phyloP scores from a whole-genome alignment of 2,888 invertebrate genomes.

The Halocaridina rubra region DNA sequence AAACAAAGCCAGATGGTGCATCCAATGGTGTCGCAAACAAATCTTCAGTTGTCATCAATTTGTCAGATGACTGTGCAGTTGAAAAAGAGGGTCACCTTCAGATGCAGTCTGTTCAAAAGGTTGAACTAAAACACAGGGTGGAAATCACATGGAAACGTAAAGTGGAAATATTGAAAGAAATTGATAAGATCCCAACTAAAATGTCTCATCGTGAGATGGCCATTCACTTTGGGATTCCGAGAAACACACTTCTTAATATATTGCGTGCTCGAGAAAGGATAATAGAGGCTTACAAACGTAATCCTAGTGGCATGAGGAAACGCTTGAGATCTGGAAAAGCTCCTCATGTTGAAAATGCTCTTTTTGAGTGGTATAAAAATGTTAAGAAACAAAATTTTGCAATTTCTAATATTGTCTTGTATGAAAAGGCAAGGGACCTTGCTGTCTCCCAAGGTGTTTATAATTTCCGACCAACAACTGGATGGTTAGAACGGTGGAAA shows the following conservation, averaged over 20 bases:
- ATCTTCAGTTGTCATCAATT: slow-evolving; percentile 17
- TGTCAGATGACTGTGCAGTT: slow-evolving; percentile 25
- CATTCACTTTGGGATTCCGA: slow-evolving; percentile 21
- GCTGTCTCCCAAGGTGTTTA: slow-evolving; percentile 22
- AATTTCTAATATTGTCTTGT: slow-evolving; percentile 20
- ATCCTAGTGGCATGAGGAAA: slow-evolving; percentile 20
- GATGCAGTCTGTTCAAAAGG: slow-evolving; percentile 21
- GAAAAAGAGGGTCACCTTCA: slow-evolving; percentile 13
- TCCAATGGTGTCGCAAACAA: not conserved
- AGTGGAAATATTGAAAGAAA: slow-evolving; percentile 18
- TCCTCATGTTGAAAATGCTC: slow-evolving; percentile 23
- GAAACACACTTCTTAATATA: slow-evolving; percentile 26
- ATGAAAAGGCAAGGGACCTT: slow-evolving; percentile 35
- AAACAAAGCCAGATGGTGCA: not conserved
- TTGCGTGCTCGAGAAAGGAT: slow-evolving; percentile 21
- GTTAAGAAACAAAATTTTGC: slow-evolving; percentile 22
- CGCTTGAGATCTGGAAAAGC: slow-evolving; percentile 27
- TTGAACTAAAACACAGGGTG: slow-evolving; percentile 18
- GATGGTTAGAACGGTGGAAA: slow-evolving; percentile 31
- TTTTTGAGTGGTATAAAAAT: slow-evolving; percentile 22
- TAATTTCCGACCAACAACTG: slow-evolving; percentile 21
- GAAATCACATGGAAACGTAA: slow-evolving; percentile 39
- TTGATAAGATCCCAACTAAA: slow-evolving; percentile 16
- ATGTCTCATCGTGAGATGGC: slow-evolving; percentile 30
- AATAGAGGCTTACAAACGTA: slow-evolving; percentile 28